Conservation (phyloP, 2,888 invertebrate species). For the Rambutsinella grinnellia region DNA sequence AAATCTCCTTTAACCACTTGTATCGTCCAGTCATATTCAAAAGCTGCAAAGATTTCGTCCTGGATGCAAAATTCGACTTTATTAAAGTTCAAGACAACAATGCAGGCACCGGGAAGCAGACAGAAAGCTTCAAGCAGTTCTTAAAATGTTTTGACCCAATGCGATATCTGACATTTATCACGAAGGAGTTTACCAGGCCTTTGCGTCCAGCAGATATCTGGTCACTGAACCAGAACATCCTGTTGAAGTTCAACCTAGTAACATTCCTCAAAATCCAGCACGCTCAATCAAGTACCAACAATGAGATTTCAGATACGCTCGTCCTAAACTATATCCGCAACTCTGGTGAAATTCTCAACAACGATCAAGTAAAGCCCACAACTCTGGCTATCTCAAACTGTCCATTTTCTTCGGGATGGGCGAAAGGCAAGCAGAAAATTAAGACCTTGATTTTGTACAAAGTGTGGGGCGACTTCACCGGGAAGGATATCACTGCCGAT, state of each 20-base stretch:
- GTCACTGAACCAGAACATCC: constrained; percentile 15
- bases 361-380: not conserved
- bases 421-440: not conserved
- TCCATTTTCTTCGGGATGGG: constrained; percentile 15
- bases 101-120: too few relatives aligned
- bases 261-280: constrained; percentile 24
- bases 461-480: constrained; percentile 29
- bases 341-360: constrained; percentile 9
- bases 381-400: constrained; percentile 36
- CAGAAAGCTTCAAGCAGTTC: constrained; percentile 8
- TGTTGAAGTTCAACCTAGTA: constrained; percentile 28
- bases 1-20: not conserved
- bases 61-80: not conserved
- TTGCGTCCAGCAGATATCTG: constrained; percentile 20
- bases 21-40: not conserved
- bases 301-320: not conserved
- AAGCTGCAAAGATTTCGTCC: not conserved
- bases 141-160: constrained; percentile 13
- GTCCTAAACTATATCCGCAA: constrained; percentile 21
- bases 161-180: constrained; percentile 8
- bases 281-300: not conserved
- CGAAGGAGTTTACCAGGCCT: not conserved
- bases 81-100: not conserved
- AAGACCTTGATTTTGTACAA: constrained; percentile 24
- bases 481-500: constrained; percentile 22